phyloP scores from a whole-genome alignment of 2,113 vertebrate genomes.

The Clarias batrachus region DNA sequence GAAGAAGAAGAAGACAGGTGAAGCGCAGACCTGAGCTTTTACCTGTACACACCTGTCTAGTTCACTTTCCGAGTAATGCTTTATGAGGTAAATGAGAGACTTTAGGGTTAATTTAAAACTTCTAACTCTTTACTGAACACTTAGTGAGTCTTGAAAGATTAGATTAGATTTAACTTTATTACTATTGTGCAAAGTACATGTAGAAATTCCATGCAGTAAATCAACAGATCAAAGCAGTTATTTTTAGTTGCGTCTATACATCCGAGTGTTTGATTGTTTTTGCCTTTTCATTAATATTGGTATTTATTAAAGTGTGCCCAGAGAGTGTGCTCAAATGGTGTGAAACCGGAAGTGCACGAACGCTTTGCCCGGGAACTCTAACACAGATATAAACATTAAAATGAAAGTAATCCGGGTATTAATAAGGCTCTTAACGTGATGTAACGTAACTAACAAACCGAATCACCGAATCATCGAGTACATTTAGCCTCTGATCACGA shows the following conservation, averaged over 20 bases:
- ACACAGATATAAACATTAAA: background rate
- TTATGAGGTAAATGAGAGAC: background rate
- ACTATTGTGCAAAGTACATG: too few relatives aligned
- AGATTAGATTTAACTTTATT: background rate
- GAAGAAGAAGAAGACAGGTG: background rate
- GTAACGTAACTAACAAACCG: background rate
- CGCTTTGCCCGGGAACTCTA: too few relatives aligned
- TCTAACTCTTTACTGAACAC: background rate
- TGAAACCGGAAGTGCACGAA: background rate
- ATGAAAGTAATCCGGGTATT: too few relatives aligned
- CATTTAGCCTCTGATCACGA: background rate
- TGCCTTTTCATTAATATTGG: background rate
- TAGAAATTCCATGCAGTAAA: too few relatives aligned
- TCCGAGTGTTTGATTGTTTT: background rate
- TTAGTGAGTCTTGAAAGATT: background rate
- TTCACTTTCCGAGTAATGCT: background rate
- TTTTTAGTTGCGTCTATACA: background rate
- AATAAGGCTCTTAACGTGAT: background rate
- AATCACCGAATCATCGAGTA: background rate
- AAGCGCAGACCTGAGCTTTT: background rate
- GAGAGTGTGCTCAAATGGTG: too few relatives aligned
- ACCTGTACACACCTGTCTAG: background rate
- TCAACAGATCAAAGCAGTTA: background rate
- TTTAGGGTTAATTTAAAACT: background rate
- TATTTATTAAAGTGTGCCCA: too few relatives aligned